Percentiles rank a stretch among this genome's conserved stretches.
These are phyloP conservation scores for Altica lythri DNA, from an alignment of 2,888 invertebrate species.

Conservation along the genomic window DNA sequence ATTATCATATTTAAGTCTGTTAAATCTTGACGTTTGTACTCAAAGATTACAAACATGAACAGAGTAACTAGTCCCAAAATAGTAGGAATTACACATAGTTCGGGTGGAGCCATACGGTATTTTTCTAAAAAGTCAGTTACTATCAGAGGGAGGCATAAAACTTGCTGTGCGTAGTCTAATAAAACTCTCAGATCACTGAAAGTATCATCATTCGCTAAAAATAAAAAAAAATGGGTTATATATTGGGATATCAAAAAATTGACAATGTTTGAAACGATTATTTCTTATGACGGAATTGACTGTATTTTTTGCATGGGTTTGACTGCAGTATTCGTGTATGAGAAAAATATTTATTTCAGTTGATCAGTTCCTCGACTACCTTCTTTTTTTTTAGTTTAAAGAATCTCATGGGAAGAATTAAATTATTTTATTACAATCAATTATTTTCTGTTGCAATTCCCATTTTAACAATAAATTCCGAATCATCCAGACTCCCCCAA, in stretches of 20 bases:
- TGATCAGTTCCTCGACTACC: too few relatives aligned
- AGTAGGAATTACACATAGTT: slow-evolving; percentile 34
- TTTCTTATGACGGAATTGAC: too few relatives aligned
- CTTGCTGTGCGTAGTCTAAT: slow-evolving; percentile 37
- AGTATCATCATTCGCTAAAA: slow-evolving; percentile 38
- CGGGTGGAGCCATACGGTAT: slow-evolving; percentile 33
- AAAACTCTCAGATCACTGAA: slow-evolving; percentile 38
- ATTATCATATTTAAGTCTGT: slow-evolving; percentile 39
- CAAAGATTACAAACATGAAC: slow-evolving; percentile 34
- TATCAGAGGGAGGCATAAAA: slow-evolving; percentile 35
- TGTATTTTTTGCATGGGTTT: too few relatives aligned
- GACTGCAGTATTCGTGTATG: too few relatives aligned
- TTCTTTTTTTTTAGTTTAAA: too few relatives aligned
- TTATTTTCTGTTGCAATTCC: too few relatives aligned
- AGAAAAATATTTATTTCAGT: too few relatives aligned
- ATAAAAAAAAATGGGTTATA: neutral
- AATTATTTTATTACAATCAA: too few relatives aligned
- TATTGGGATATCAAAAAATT: neutral
- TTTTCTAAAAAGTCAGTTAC: slow-evolving; percentile 37
- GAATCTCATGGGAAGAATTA: too few relatives aligned
- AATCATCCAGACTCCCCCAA: too few relatives aligned
- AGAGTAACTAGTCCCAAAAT: slow-evolving; percentile 36
- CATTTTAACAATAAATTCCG: too few relatives aligned
- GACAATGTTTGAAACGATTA: too few relatives aligned
- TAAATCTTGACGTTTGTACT: slow-evolving; percentile 40